phyloP scores from a whole-genome alignment of 2,797 vertebrate genomes.

The Phoxinus dragarum region DNA sequence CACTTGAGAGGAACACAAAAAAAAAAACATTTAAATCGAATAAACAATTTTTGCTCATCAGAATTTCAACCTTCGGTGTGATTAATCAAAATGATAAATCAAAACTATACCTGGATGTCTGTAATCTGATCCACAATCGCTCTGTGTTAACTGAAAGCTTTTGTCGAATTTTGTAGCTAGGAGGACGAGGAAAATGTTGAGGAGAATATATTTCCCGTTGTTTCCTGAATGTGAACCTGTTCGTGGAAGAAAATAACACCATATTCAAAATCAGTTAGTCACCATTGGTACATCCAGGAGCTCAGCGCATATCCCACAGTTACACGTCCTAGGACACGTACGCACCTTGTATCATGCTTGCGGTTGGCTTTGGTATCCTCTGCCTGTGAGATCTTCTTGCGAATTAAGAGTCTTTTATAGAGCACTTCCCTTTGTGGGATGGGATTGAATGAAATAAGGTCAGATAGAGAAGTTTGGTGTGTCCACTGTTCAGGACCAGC shows the following conservation, averaged over 20 bases:
- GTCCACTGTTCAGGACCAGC: constrained; percentile 62
- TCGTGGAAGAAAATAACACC: constrained; percentile 19
- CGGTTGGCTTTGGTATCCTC: constrained; percentile 37
- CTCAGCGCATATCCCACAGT: constrained; percentile 30
- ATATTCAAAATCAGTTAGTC: constrained; percentile 12
- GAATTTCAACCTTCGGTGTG: background rate
- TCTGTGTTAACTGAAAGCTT: constrained; percentile 63
- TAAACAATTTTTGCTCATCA: background rate
- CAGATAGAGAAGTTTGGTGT: constrained; percentile 60
- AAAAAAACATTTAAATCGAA: background rate
- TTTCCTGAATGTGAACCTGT: constrained; percentile 40
- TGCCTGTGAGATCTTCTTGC: constrained; percentile 48
- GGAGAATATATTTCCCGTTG: constrained; percentile 65
- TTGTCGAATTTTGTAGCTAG: constrained; percentile 58
- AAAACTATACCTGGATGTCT: constrained; percentile 73
- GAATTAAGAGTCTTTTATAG: constrained; percentile 70
- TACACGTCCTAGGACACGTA: constrained; percentile 23
- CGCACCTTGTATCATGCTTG: constrained; percentile 54
- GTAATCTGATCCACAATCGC: constrained; percentile 61
- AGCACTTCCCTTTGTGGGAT: constrained; percentile 62
- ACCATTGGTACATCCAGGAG: background rate
- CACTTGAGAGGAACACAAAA: background rate
- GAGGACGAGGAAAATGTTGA: constrained; percentile 67
- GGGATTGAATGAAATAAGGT: constrained; percentile 74
- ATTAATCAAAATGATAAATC: background rate